phyloP scores from a whole-genome alignment of 2,797 vertebrate species.

The Presbytis comata region DNA sequence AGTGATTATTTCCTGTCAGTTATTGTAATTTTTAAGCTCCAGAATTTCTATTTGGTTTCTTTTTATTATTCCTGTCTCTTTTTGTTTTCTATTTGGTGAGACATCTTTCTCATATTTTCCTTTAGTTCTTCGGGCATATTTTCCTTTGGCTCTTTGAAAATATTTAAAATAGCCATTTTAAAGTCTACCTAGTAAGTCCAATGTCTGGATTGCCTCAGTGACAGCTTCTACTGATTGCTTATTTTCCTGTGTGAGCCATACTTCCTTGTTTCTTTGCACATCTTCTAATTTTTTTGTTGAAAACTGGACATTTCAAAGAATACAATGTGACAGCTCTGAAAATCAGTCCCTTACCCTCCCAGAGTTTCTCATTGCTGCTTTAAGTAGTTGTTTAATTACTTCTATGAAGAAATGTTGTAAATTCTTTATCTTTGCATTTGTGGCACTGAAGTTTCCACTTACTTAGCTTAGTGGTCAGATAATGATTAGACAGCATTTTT shows the following conservation, averaged over 20 bases:
- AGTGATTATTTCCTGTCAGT: background rate
- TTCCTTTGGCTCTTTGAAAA: background rate
- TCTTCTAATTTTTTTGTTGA: background rate
- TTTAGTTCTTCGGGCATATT: background rate
- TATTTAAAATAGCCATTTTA: background rate
- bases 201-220: background rate
- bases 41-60: background rate
- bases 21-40: background rate
- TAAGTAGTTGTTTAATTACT: background rate
- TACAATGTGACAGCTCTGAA: background rate
- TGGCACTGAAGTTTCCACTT: background rate
- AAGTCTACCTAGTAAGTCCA: background rate
- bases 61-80: background rate
- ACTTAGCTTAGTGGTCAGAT: background rate
- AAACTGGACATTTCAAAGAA: background rate
- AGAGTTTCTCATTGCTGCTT: background rate
- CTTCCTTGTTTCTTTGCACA: background rate
- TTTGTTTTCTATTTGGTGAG: background rate
- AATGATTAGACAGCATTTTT: background rate
- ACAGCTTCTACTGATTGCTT: background rate
- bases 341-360: background rate
- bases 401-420: constrained; percentile 3
- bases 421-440: background rate
- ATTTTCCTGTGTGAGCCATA: background rate
- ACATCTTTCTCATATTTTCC: background rate